Conservation (phyloP, 1,140 invertebrate genomes). For the Bombus confusus region DNA sequence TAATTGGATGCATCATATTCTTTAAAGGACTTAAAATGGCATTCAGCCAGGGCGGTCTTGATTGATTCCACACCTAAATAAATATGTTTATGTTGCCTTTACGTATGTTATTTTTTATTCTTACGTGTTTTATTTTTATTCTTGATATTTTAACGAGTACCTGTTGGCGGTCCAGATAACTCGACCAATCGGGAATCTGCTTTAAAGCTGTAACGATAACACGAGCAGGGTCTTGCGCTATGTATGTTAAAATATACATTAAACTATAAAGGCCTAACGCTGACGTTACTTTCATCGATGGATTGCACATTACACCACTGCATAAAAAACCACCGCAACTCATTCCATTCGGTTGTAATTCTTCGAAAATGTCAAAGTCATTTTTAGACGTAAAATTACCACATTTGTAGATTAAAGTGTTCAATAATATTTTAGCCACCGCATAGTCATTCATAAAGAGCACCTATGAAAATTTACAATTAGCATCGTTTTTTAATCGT, state of each 20-base stretch:
- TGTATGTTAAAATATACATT: constrained; percentile 82
- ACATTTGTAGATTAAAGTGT: constrained; percentile 67
- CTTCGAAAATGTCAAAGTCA: constrained; percentile 13
- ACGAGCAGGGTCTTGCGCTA: constrained; percentile 84
- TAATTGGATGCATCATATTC: constrained; percentile 85
- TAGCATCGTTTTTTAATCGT: not conserved
- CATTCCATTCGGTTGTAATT: constrained; percentile 40
- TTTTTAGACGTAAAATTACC: constrained; percentile 56
- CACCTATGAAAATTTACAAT: constrained; percentile 78
- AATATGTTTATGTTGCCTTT: not conserved
- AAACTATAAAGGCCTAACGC: constrained; percentile 73
- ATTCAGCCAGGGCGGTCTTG: constrained; percentile 88
- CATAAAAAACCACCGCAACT: constrained; percentile 87
- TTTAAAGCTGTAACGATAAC: constrained; percentile 86
- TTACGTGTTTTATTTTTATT: too few species aligned
- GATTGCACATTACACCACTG: constrained; percentile 78
- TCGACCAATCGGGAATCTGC: constrained; percentile 84
- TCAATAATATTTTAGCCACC: constrained; percentile 76
- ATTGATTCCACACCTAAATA: constrained; percentile 88
- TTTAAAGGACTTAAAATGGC: constrained; percentile 86
- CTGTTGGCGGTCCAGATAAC: constrained; percentile 88
- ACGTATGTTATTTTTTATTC: too few species aligned
- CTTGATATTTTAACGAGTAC: constrained; percentile 75
- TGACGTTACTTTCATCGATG: constrained; percentile 68
- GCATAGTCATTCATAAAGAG: constrained; percentile 86